Conservation (phyloP, 2,113 vertebrate genomes). For the Cephalopterus ornatus region DNA sequence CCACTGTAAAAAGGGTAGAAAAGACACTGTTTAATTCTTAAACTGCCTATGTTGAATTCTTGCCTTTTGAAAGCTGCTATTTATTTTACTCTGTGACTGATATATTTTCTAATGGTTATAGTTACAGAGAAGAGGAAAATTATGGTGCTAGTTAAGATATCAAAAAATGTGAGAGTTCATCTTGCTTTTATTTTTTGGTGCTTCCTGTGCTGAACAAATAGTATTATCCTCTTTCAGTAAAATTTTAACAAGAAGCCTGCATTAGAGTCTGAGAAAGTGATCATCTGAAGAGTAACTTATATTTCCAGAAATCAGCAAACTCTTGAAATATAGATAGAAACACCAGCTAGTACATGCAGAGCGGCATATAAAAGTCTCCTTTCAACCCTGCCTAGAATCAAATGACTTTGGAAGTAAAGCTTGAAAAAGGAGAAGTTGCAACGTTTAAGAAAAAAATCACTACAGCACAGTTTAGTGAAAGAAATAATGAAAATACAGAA, state of each 20-base stretch:
- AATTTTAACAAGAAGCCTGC: background rate
- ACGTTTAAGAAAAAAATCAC: background rate
- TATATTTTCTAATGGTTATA: background rate
- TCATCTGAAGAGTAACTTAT: background rate
- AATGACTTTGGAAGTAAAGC: background rate
- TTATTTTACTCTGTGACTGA: slow-evolving; percentile 5
- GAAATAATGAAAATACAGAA: background rate
- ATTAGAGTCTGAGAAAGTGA: background rate
- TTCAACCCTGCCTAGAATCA: background rate
- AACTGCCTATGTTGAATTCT: background rate
- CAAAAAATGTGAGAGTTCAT: background rate
- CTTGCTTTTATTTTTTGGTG: background rate
- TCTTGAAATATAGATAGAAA: background rate
- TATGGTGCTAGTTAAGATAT: background rate
- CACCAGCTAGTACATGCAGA: background rate
- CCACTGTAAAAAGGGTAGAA: background rate
- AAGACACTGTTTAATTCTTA: background rate
- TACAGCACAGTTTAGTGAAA: background rate
- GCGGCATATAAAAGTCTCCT: background rate
- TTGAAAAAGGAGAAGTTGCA: background rate
- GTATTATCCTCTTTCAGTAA: background rate
- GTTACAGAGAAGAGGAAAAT: background rate
- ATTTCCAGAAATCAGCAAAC: background rate
- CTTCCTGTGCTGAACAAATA: background rate
- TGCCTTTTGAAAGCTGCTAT: background rate